phyloP scores from a whole-genome alignment of 2,888 invertebrate genomes.

The Crematogaster levior region DNA sequence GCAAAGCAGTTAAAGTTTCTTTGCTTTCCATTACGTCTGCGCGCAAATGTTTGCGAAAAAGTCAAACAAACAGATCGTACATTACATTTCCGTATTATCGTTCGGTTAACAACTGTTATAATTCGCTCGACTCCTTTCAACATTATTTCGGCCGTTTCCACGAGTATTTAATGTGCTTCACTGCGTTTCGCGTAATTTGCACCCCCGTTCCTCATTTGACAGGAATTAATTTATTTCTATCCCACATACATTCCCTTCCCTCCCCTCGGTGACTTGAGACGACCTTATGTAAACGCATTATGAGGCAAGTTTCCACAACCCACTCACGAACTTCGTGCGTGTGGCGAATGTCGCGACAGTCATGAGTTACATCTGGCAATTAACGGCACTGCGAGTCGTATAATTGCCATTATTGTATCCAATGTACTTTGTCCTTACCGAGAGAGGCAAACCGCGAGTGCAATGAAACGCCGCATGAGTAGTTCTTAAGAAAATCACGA shows the following conservation, averaged over 20 bases:
- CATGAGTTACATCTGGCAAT: conserved; percentile 70
- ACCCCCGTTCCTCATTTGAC: conserved; percentile 13
- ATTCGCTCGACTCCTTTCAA: not conserved
- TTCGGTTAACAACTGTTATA: conserved; percentile 1
- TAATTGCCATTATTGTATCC: conserved; percentile 72
- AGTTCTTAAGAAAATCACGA: conserved; percentile 29
- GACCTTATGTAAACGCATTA: conserved; percentile 58
- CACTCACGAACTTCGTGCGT: conserved; percentile 65
- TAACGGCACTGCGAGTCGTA: conserved; percentile 67
- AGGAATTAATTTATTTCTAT: conserved; percentile 50
- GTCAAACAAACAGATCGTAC: not conserved
- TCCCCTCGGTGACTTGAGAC: not conserved
- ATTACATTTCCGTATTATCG: not conserved
- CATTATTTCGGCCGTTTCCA: conserved; percentile 2
- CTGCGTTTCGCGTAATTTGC: conserved; percentile 21
- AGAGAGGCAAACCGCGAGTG: conserved; percentile 40
- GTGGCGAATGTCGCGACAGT: conserved; percentile 67
- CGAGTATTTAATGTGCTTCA: conserved; percentile 4
- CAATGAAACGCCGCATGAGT: not conserved
- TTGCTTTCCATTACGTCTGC: conserved; percentile 27
- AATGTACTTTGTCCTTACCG: conserved; percentile 63
- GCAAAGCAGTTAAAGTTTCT: not conserved
- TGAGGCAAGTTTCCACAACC: conserved; percentile 61
- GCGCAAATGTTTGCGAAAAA: conserved; percentile 27
- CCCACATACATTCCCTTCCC: not conserved